Percentiles rank a stretch among this genome's conserved stretches.
Conservation (phyloP, 2,113 vertebrate species). For the Pitta sordida region DNA sequence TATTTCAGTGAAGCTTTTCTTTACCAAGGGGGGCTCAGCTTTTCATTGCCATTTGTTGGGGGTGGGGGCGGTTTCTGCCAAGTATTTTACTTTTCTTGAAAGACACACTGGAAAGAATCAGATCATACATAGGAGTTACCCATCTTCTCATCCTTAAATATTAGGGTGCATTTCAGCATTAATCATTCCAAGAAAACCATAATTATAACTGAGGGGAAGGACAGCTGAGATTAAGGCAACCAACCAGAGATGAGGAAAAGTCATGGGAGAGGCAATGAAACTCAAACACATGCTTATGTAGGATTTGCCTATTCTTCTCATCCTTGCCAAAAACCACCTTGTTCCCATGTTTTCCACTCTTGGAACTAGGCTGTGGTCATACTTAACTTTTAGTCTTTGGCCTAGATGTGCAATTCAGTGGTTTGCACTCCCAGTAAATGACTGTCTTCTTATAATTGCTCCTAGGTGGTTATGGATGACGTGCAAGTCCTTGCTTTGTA, state of each 20-base stretch:
- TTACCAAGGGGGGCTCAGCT: neutral
- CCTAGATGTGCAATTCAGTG: neutral
- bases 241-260: neutral
- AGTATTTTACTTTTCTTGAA: neutral
- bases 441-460: neutral
- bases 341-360: neutral
- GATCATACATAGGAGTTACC: neutral
- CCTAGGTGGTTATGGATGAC: neutral
- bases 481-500: neutral
- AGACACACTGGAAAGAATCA: neutral
- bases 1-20: neutral
- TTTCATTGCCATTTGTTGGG: neutral
- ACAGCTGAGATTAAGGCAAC: neutral
- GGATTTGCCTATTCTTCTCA: neutral
- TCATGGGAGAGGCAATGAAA: neutral
- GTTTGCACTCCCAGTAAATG: neutral
- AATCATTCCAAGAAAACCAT: neutral
- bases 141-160: no score
- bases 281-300: neutral
- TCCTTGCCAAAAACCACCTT: neutral
- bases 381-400: neutral
- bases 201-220: neutral
- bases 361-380: neutral
- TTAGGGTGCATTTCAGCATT: neutral
- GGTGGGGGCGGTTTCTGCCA: neutral